A percentile compares a stretch with the other conserved stretches of the same genome.
Evolutionary conservation across 1,140 invertebrate genomes (phyloP).

Genomic region (Leucophenga varia): DNA sequence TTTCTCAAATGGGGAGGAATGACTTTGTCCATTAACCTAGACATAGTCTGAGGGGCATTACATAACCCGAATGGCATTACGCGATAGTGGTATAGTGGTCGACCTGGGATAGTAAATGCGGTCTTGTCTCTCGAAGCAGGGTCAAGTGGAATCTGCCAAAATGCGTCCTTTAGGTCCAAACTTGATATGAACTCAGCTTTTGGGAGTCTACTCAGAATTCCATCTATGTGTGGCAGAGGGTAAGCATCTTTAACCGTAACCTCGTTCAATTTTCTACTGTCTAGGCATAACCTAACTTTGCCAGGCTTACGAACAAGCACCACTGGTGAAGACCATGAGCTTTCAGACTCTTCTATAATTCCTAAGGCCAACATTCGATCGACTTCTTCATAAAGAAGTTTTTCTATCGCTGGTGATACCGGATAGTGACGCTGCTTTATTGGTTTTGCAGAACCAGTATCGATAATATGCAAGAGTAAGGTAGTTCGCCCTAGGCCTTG

Average conservation of each 20-base stretch:
- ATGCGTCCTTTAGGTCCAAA: too few species aligned
- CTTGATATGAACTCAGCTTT: slow-evolving; percentile 26
- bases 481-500: too few species aligned
- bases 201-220: slow-evolving; percentile 38
- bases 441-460: not conserved
- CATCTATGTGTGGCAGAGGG: slow-evolving; percentile 26
- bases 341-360: slow-evolving; percentile 23
- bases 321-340: slow-evolving; percentile 3
- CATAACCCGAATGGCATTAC: slow-evolving; percentile 8
- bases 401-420: slow-evolving; percentile 21
- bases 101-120: too few species aligned
- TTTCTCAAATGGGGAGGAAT: slow-evolving; percentile 2
- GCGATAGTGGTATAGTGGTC: slow-evolving; percentile 5
- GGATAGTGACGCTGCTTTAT: slow-evolving; percentile 29
- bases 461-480: too few species aligned
- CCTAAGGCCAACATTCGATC: slow-evolving; percentile 23
- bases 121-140: slow-evolving; percentile 38
- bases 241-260: slow-evolving; percentile 42
- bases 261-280: slow-evolving; percentile 45
- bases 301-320: slow-evolving; percentile 13
- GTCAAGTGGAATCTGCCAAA: slow-evolving; percentile 28
- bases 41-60: slow-evolving; percentile 4
- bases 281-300: slow-evolving; percentile 27
- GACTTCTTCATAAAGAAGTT: slow-evolving; percentile 21
- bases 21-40: slow-evolving; percentile 3